Base-by-base conservation (phyloP, 2,888 invertebrate species). In the Serripes groenlandicus region DNA sequence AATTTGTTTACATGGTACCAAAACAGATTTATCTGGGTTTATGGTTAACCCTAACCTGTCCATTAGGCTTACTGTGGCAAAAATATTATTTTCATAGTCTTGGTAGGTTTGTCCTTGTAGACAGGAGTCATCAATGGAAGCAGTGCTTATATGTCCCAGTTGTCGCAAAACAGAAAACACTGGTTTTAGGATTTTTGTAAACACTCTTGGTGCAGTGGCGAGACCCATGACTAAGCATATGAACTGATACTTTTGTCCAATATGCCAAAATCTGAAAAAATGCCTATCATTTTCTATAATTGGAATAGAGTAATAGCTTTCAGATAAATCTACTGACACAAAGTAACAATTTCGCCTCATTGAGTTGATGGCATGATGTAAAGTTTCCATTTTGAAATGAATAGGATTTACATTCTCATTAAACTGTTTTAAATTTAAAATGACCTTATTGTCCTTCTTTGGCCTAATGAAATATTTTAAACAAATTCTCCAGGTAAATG, bases 11-110 rank as follows among this genome's bases (percentile, higher is more conserved):
- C 74, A 64, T 0, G 86, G 84, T 15, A 49, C 26, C 15, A 85
- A 70, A n/a, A 78, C 73, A 15, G 89, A 87, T 73, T 87, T 89
- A 2, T 77, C 58, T 35, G 74, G 75, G 58, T 89, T 70, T 21
- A 89, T 70, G 7, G 71, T 77, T 26, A 87, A 79, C 11, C 88
- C 88, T 62, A 87, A 60, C 35, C 66, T 54, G 26, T 81, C 83
- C 37, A 88, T 68, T 34, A 77, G 18, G 35, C 49, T n/a, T 26
- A 75, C 32, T 5, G 83, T 80, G 3, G 66, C 74, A 4, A 35
- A 1, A 21, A 85, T 69, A n/a, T 82, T 81, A 34, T 42, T 23
- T 23, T 32, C 18, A 69, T 78, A 81, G 18, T 60, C 34, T 18
- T 66, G 56, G 54, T 69, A 73, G 18, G 75, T 62, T 15, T 70